Conservation (phyloP, 2,113 vertebrate species). For the Halichoerus grypus region DNA sequence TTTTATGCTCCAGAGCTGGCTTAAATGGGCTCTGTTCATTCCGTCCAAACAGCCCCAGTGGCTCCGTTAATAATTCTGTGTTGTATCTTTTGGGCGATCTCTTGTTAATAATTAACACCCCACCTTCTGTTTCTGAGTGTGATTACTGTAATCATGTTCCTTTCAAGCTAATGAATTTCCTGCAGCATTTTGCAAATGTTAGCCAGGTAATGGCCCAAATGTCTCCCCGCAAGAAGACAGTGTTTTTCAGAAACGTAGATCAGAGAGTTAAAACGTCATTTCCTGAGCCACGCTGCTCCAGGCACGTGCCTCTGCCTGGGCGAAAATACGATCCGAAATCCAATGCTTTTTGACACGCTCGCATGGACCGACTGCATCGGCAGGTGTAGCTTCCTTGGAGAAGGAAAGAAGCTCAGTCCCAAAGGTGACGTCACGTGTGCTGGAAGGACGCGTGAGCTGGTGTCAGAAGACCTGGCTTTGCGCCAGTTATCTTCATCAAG, state of each 20-base stretch:
- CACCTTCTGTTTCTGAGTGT: constrained; percentile 28
- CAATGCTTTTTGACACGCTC: not conserved
- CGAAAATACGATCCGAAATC: not conserved
- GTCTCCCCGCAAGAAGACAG: constrained; percentile 45
- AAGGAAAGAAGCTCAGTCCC: not conserved
- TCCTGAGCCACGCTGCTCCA: not conserved
- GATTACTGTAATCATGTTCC: not conserved
- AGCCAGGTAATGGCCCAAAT: not conserved
- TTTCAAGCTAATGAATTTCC: constrained; percentile 68
- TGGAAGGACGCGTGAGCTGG: not conserved
- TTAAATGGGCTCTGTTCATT: not conserved
- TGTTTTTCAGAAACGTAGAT: constrained; percentile 51
- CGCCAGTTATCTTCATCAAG: not conserved
- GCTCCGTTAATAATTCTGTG: constrained; percentile 8
- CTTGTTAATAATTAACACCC: constrained; percentile 68
- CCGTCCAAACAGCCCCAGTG: not conserved
- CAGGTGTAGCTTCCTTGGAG: not conserved
- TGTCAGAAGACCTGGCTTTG: not conserved
- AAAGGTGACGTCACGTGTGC: fast-evolving
- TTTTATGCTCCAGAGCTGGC: not conserved
- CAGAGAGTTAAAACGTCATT: constrained; percentile 42
- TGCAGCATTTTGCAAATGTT: constrained; percentile 30
- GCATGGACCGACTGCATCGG: fast-evolving
- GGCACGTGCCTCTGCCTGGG: not conserved
- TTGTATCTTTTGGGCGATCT: constrained; percentile 20